Conservation (phyloP, 1,140 invertebrate species). For the Daktulosphaira vitifoliae region DNA sequence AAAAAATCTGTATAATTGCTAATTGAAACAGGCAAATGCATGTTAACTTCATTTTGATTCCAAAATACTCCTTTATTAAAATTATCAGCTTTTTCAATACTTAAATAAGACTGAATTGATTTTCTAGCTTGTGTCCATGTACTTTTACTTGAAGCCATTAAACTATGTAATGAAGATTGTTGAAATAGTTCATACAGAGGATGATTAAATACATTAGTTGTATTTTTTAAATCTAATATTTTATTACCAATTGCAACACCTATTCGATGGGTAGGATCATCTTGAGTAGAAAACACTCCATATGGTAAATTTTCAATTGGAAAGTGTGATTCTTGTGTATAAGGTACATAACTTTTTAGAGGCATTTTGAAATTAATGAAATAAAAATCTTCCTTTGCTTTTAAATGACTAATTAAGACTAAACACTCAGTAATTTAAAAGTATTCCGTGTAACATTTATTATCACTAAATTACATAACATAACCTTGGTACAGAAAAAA, state of each 20-base stretch:
- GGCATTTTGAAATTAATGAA: background rate
- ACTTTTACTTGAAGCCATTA: constrained; percentile 77
- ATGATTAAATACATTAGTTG: constrained; percentile 74
- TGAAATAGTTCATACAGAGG: constrained; percentile 46
- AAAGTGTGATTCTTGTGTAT: constrained; percentile 64
- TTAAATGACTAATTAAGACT: too few species aligned
- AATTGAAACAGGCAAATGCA: constrained; percentile 89
- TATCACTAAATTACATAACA: too few species aligned
- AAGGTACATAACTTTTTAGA: constrained; percentile 48
- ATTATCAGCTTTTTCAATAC: constrained; percentile 2
- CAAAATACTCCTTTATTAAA: constrained; percentile 52
- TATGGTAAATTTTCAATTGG: constrained; percentile 94
- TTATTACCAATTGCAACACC: constrained; percentile 92
- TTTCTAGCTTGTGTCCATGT: constrained; percentile 77
- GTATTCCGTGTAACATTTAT: too few species aligned
- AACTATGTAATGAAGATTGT: constrained; percentile 62
- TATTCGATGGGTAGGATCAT: constrained; percentile 72
- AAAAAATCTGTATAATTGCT: constrained; percentile 99
- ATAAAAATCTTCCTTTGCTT: too few species aligned
- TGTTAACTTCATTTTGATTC: constrained; percentile 61
- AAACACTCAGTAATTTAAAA: too few species aligned
- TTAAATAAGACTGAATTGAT: constrained; percentile 51
- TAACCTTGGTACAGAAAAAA: too few species aligned
- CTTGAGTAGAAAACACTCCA: constrained; percentile 82
- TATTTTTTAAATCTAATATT: constrained; percentile 75